Evolutionary conservation across 2,113 vertebrate genomes (phyloP).

Genomic region (Oplegnathus fasciatus): DNA sequence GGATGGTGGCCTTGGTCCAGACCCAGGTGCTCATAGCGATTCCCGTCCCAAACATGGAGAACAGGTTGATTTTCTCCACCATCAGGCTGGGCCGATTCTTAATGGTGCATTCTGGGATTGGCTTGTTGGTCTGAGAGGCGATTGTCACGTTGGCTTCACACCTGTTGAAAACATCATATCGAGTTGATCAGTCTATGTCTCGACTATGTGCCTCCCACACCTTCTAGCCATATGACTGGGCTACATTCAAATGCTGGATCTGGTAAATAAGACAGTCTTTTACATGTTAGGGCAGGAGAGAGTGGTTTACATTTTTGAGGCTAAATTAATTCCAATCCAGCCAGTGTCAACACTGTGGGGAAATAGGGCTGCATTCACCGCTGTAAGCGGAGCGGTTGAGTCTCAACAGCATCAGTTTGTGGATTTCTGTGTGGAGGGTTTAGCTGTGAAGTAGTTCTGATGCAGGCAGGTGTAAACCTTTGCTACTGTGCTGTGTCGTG

Average conservation of each 20-base stretch:
- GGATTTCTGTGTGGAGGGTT: conserved; percentile 29
- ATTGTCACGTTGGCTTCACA: conserved; percentile 98
- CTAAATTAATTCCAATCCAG: conserved; percentile 51
- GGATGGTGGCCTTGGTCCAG: conserved; percentile 98
- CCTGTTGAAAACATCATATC: conserved; percentile 75
- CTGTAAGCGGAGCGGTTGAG: conserved; percentile 26
- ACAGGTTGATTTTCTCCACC: conserved; percentile 99
- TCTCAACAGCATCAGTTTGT: conserved; percentile 42
- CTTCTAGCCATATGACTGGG: conserved; percentile 15
- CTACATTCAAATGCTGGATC: conserved; percentile 36
- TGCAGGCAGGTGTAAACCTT: conserved; percentile 54
- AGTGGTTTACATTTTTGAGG: conserved; percentile 64
- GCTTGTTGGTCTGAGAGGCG: conserved; percentile 95
- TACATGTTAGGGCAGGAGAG: conserved; percentile 29
- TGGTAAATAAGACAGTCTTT: conserved; percentile 49
- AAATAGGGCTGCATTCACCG: conserved; percentile 57
- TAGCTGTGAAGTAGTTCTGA: neutral
- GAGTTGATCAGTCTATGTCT: neutral
- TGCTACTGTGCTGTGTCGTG: neutral
- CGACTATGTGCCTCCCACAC: neutral
- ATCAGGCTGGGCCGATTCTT: conserved; percentile 96
- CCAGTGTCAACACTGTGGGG: conserved; percentile 67
- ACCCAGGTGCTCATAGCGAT: conserved; percentile 99
- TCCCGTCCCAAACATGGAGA: conserved; percentile 98
- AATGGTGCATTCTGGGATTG: conserved; percentile 94